Evolutionary conservation across 2,797 vertebrate species (phyloP), one percentile per base, ranked within the genome.

Genomic region (Pantherophis vulpinus): DNA sequence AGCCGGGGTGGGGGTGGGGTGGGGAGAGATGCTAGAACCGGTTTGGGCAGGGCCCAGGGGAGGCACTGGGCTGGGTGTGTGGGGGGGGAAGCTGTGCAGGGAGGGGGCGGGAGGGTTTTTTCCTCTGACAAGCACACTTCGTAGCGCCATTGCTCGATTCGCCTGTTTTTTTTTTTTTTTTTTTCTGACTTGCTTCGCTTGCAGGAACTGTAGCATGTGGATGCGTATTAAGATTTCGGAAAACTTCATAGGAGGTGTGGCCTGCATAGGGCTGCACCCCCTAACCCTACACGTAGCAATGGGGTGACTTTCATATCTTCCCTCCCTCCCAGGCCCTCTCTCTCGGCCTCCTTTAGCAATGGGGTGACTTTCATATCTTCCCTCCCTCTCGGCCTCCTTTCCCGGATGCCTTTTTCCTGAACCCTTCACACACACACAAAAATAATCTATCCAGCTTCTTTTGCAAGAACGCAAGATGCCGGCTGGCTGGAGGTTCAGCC

Each of bases 201-300:
- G 0, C 89, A 23, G 91, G 89, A 86, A 83, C 93, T 61, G 91
- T 94, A 94, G 95, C 87, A 18, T 3, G 32, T 27, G 93, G 89
- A 63, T n/a, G 94, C 8, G 63, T 3, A 90, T 83, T 87, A 54
- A 93, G 95, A 96, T 51, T 93, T 93, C 86, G 94, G 63, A 61
- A 93, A 94, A 92, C 20, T 87, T 94, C 90, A 0, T 0, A 66
- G 88, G 91, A 27, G 86, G 86, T n/a, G 61, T 11, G 6, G 59
- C n/a, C 60, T 93, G 93, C 95, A 88, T 89, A 93, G 96, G 93
- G 93, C 94, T 95, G 95, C 86, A 25, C 61, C 25, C 86, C 90
- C 90, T 96, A 94, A 86, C 94, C 87, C 88, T 63, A 0, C 0
- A 92, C 0, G 0, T 55, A 95, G 95, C 90, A 89, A 23, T 88